Conservation (phyloP, 2,888 invertebrate genomes). For the Anorthoa munda region DNA sequence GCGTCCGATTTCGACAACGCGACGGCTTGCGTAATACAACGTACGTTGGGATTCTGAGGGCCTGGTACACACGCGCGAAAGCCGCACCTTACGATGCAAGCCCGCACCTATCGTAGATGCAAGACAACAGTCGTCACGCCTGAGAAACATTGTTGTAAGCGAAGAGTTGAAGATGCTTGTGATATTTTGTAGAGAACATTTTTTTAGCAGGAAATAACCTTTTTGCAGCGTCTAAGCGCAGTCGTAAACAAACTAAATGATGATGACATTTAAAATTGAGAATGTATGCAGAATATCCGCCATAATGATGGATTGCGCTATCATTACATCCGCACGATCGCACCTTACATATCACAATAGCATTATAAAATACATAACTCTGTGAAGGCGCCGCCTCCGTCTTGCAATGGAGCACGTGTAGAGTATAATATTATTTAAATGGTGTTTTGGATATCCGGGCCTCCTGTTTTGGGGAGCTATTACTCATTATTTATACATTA, state of each 20-base stretch:
- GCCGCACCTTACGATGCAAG: slow-evolving; percentile 45
- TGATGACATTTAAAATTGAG: not conserved
- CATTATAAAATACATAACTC: slow-evolving; percentile 29
- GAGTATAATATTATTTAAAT: slow-evolving; percentile 59
- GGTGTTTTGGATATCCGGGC: slow-evolving; percentile 65
- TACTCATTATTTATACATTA: slow-evolving; percentile 61
- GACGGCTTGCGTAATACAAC: slow-evolving; percentile 68
- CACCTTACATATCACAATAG: slow-evolving; percentile 35
- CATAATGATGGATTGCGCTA: slow-evolving; percentile 21
- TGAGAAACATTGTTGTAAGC: not conserved
- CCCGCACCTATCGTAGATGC: slow-evolving; percentile 19
- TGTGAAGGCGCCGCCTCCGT: slow-evolving; percentile 31
- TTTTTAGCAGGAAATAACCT: not conserved
- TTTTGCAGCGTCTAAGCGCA: not conserved
- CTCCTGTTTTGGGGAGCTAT: slow-evolving; percentile 53
- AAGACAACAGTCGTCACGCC: slow-evolving; percentile 12
- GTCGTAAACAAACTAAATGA: not conserved
- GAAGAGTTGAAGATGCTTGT: not conserved
- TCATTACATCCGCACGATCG: slow-evolving; percentile 22
- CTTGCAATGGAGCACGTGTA: slow-evolving; percentile 52
- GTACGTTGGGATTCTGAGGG: slow-evolving; percentile 54
- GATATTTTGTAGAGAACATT: not conserved
- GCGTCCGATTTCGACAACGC: slow-evolving; percentile 70
- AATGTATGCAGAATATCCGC: slow-evolving; percentile 11
- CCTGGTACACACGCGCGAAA: slow-evolving; percentile 58